These are phyloP conservation scores for Drosophila murphyi DNA, from an alignment of 1,140 invertebrate genomes.

Conservation along the genomic window DNA sequence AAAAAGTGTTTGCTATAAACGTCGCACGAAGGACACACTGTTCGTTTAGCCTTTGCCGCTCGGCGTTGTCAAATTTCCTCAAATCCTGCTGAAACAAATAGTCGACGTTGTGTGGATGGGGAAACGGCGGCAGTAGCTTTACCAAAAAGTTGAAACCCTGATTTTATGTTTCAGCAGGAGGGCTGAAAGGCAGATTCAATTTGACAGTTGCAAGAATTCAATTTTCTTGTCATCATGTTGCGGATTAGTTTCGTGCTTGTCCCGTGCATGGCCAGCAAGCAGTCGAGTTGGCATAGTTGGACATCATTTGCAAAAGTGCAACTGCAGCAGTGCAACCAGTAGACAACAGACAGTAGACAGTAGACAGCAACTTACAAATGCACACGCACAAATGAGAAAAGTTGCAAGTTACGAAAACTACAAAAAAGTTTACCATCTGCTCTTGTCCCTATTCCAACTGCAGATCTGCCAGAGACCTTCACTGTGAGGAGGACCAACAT, in stretches of 20 bases:
- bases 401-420: slow-evolving; percentile 66
- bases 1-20: slow-evolving; percentile 35
- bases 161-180: slow-evolving; percentile 35
- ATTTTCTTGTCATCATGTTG: slow-evolving; percentile 82
- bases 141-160: slow-evolving; percentile 54
- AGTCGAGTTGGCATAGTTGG: slow-evolving; percentile 37
- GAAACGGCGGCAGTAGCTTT: slow-evolving; percentile 10
- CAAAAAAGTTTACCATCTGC: slow-evolving; percentile 65
- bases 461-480: slow-evolving; percentile 19
- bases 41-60: slow-evolving; percentile 47
- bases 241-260: slow-evolving; percentile 77
- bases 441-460: slow-evolving; percentile 17
- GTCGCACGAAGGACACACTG: slow-evolving; percentile 11
- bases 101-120: neutral
- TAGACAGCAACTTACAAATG: slow-evolving; percentile 62
- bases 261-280: slow-evolving; percentile 19
- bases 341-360: slow-evolving; percentile 19
- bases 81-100: slow-evolving; percentile 33
- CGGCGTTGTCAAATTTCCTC: slow-evolving; percentile 44
- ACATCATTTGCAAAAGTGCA: slow-evolving; percentile 48
- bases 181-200: slow-evolving; percentile 65
- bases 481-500: neutral
- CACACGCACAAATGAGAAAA: slow-evolving; percentile 83
- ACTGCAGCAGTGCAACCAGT: slow-evolving; percentile 20
- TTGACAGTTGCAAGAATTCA: slow-evolving; percentile 82